Conservation (phyloP, 1,140 invertebrate species). For the Samia ricini region DNA sequence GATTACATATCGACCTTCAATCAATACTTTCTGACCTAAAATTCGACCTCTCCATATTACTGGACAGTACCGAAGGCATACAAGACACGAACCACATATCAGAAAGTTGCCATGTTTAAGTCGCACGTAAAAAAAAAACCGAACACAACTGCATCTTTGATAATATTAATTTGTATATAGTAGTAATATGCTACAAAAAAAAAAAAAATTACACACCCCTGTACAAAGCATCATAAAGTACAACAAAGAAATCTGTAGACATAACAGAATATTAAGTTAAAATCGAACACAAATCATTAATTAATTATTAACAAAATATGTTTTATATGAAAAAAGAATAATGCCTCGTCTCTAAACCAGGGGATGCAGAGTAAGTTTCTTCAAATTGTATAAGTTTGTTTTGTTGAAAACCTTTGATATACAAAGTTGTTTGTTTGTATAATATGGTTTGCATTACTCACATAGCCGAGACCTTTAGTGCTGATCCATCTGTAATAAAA, state of each 20-base stretch:
- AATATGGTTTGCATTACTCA: slow-evolving; percentile 27
- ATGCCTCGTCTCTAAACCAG: slow-evolving; percentile 11
- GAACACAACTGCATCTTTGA: background rate
- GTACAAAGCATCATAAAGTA: slow-evolving; percentile 62
- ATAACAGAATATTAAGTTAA: slow-evolving; percentile 33
- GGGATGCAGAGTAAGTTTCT: slow-evolving; percentile 14
- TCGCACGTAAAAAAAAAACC: background rate
- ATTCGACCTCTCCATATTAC: no score
- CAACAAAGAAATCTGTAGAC: slow-evolving; percentile 45
- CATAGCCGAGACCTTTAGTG: slow-evolving; percentile 45
- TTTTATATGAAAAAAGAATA: slow-evolving; percentile 56
- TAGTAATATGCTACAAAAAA: background rate
- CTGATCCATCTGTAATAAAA: slow-evolving; percentile 63
- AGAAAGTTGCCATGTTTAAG: background rate
- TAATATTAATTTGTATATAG: background rate
- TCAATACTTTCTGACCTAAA: no score
- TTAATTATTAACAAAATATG: slow-evolving; percentile 68
- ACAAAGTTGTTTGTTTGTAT: slow-evolving; percentile 29
- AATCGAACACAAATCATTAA: slow-evolving; percentile 48
- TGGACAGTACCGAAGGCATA: background rate
- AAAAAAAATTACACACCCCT: slow-evolving; percentile 31
- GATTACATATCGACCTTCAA: no score
- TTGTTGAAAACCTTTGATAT: slow-evolving; percentile 24
- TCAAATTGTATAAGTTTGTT: slow-evolving; percentile 20
- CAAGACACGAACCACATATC: background rate